Conservation (phyloP, 2,888 invertebrate species). For the Chymomyza caudatula region DNA sequence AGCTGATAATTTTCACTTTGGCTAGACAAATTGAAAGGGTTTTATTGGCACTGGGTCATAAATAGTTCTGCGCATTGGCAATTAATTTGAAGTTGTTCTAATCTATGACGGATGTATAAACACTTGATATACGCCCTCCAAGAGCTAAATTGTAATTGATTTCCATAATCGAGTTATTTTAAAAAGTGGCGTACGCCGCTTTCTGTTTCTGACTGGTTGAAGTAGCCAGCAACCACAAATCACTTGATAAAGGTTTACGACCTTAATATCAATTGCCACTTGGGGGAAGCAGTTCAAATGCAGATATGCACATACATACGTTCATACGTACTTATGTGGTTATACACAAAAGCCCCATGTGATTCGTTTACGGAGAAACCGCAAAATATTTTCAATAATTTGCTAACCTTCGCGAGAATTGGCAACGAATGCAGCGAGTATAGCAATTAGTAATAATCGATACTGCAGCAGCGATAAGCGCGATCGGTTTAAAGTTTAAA, state of each 20-base stretch:
- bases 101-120: not conserved
- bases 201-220: not conserved
- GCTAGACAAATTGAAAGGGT: not conserved
- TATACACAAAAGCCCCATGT: not conserved
- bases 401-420: not conserved
- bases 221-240: constrained; percentile 13
- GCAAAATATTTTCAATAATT: not conserved
- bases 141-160: constrained; percentile 4
- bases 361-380: not conserved
- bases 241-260: constrained; percentile 8
- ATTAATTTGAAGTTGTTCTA: not conserved
- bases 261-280: constrained; percentile 42
- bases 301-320: constrained; percentile 4
- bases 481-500: not conserved
- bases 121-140: constrained; percentile 23
- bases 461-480: not conserved
- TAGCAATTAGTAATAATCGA: not conserved
- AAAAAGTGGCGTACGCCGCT: not conserved
- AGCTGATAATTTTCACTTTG: not conserved
- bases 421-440: not conserved
- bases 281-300: constrained; percentile 50
- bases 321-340: too few species aligned
- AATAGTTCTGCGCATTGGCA: not conserved
- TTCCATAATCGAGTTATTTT: constrained; percentile 6
- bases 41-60: not conserved